phyloP scores from a whole-genome alignment of 2,888 invertebrate genomes.

The Philonicus albiceps region DNA sequence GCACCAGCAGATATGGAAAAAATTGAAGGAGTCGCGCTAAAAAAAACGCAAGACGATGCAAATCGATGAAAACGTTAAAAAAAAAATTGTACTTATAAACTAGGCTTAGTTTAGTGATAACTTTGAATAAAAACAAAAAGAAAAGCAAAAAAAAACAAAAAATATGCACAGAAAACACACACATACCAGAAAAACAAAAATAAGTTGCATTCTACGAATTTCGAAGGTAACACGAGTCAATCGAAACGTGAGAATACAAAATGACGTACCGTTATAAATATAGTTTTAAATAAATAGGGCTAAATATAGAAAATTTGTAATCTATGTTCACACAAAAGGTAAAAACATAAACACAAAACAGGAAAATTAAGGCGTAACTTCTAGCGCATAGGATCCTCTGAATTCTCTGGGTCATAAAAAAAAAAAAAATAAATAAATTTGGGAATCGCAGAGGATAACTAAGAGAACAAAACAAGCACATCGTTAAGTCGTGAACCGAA shows the following conservation, averaged over 20 bases:
- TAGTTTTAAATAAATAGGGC: not conserved
- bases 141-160: conserved; percentile 12
- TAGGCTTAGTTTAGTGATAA: conserved; percentile 1
- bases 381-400: not conserved
- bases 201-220: conserved; percentile 21
- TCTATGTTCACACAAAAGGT: not conserved
- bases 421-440: not conserved
- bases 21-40: not conserved
- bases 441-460: not conserved
- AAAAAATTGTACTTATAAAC: conserved; percentile 4
- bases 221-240: not conserved
- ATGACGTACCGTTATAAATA: not conserved
- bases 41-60: not conserved
- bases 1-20: not conserved
- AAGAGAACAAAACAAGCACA: not conserved
- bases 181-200: not conserved
- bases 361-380: not conserved
- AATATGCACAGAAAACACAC: not conserved
- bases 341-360: not conserved
- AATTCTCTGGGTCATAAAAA: conserved; percentile 44
- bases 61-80: not conserved
- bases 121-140: not conserved
- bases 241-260: conserved; percentile 4
- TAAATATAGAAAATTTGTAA: not conserved
- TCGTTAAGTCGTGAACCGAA: not conserved